Evolutionary conservation across 1,140 invertebrate genomes (phyloP).

Genomic region (Antheraea pernyi): DNA sequence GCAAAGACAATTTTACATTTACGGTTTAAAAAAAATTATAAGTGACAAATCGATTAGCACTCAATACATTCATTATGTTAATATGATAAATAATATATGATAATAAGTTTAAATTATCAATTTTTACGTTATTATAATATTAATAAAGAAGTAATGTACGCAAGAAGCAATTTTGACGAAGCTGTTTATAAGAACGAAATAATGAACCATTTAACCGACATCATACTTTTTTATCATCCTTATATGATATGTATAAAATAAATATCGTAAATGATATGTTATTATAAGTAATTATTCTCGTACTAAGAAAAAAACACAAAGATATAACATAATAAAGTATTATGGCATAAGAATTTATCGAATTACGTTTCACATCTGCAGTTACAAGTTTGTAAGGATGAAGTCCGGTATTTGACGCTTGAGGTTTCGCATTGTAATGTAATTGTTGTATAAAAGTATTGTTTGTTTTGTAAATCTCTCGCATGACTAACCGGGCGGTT

Average conservation of each 20-base stretch:
- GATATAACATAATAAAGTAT: no score
- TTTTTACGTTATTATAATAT: not conserved
- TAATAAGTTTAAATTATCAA: not conserved
- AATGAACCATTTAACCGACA: not conserved
- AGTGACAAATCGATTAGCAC: not conserved
- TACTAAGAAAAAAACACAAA: no score
- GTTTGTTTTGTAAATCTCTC: constrained; percentile 48
- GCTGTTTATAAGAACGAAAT: not conserved
- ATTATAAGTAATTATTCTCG: no score
- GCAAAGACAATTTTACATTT: constrained; percentile 24
- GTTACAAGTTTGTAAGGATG: constrained; percentile 13
- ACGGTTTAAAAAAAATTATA: not conserved
- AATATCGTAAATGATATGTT: no score
- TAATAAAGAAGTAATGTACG: no score
- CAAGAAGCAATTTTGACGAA: not conserved
- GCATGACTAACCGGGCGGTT: constrained; percentile 28
- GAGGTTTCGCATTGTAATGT: constrained; percentile 67
- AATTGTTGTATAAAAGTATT: constrained; percentile 64
- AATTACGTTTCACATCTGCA: constrained; percentile 3
- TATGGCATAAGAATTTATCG: not conserved
- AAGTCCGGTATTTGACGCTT: constrained; percentile 63
- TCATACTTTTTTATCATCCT: no score
- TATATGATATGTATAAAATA: no score
- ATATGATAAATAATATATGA: no score
- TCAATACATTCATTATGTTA: not conserved